These are phyloP conservation scores for Avahi laniger DNA, from an alignment of 2,797 vertebrate genomes.

Conservation along the genomic window DNA sequence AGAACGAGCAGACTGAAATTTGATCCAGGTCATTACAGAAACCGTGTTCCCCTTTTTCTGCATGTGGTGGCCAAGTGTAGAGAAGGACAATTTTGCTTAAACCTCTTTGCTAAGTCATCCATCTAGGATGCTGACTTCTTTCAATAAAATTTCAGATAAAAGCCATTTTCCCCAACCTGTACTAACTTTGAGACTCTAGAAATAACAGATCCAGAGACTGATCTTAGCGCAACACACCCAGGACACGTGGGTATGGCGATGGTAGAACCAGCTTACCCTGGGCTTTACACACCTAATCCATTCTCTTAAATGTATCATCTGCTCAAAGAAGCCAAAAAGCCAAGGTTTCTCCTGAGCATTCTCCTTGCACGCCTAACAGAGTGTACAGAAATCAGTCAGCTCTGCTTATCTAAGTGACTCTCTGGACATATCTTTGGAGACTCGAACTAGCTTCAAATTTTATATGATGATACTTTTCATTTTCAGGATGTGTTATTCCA, in stretches of 20 bases:
- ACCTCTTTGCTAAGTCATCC: background rate
- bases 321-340: background rate
- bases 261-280: too few relatives aligned
- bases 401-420: background rate
- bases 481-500: background rate
- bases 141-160: background rate
- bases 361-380: background rate
- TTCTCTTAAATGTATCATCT: background rate
- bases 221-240: fast-evolving
- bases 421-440: background rate
- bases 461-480: background rate
- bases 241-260: background rate
- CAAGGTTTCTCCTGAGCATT: background rate
- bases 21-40: background rate
- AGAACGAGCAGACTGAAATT: background rate
- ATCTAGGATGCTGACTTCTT: background rate
- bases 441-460: background rate
- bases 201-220: background rate
- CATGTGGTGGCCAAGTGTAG: background rate
- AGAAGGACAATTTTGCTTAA: background rate
- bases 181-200: background rate
- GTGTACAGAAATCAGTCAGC: background rate
- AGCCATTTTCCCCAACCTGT: background rate
- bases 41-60: background rate
- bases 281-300: fast-evolving